phyloP scores from a whole-genome alignment of 1,140 invertebrate genomes.

The Drosophila chauvacae region DNA sequence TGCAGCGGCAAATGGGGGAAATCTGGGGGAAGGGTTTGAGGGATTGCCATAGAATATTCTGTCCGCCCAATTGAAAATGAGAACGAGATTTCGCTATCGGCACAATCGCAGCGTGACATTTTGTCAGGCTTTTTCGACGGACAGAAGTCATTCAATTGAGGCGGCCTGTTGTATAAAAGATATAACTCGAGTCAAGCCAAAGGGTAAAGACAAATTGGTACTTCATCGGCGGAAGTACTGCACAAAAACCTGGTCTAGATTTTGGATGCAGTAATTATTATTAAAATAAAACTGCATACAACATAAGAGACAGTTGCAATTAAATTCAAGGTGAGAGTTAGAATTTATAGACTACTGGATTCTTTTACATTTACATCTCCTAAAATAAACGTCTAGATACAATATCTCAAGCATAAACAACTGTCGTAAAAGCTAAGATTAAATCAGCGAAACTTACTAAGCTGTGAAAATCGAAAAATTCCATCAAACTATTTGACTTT shows the following conservation, averaged over 20 bases:
- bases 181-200: conserved; percentile 23
- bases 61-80: conserved; percentile 39
- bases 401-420: background rate
- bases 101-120: conserved; percentile 75
- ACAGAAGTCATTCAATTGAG: conserved; percentile 55
- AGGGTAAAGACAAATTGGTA: conserved; percentile 62
- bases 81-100: conserved; percentile 67
- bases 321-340: background rate
- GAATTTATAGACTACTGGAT: background rate
- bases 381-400: background rate
- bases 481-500: background rate
- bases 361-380: background rate
- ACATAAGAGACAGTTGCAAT: background rate
- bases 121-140: conserved; percentile 23
- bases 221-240: conserved; percentile 24
- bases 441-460: conserved; percentile 1
- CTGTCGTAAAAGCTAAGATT: conserved; percentile 2
- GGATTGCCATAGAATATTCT: conserved; percentile 25
- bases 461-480: conserved; percentile 27
- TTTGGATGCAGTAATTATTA: background rate
- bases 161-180: conserved; percentile 5
- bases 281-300: conserved; percentile 3
- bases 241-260: conserved; percentile 9
- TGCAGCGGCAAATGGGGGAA: conserved; percentile 36
- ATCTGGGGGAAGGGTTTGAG: conserved; percentile 11